Percentiles rank a stretch among this genome's conserved stretches.
Conservation (phyloP, 2,113 vertebrate species). For the Corythaixoides concolor region DNA sequence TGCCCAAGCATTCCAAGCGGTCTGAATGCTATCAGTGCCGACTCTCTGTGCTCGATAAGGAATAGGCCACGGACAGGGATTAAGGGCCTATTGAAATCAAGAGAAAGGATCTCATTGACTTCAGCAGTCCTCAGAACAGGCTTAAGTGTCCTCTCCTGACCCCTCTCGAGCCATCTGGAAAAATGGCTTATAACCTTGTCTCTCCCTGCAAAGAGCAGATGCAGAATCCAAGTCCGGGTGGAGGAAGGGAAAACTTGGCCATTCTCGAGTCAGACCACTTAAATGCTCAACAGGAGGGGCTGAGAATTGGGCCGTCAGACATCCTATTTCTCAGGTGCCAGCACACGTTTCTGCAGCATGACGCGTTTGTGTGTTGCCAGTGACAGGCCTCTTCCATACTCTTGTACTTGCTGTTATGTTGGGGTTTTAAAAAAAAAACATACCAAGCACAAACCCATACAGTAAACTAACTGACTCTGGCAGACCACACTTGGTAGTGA, state of each 20-base stretch:
- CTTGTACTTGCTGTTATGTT: not conserved
- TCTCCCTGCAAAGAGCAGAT: not conserved
- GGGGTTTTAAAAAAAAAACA: not conserved
- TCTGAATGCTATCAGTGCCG: not conserved
- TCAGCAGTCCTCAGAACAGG: not conserved
- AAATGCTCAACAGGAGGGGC: not conserved
- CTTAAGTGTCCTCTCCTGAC: slow-evolving; percentile 29
- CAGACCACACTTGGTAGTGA: not conserved
- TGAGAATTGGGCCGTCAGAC: not conserved
- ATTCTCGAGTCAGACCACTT: not conserved
- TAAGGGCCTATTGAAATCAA: not conserved
- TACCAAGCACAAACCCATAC: not conserved
- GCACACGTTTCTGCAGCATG: not conserved
- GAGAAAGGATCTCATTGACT: slow-evolving; percentile 32
- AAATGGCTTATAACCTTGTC: not conserved
- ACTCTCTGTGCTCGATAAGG: not conserved
- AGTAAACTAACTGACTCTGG: not conserved
- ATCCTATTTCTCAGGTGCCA: not conserved
- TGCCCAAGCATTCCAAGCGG: not conserved
- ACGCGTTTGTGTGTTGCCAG: not conserved
- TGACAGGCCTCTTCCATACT: not conserved
- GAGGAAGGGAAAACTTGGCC: not conserved
- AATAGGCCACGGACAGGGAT: not conserved
- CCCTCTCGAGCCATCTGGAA: slow-evolving; percentile 11
- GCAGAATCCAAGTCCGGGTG: not conserved